Percentiles rank a stretch among this genome's conserved stretches.
These are phyloP conservation scores for Invenusta paracnida DNA, from an alignment of 2,888 invertebrate species.

Conservation along the genomic window DNA sequence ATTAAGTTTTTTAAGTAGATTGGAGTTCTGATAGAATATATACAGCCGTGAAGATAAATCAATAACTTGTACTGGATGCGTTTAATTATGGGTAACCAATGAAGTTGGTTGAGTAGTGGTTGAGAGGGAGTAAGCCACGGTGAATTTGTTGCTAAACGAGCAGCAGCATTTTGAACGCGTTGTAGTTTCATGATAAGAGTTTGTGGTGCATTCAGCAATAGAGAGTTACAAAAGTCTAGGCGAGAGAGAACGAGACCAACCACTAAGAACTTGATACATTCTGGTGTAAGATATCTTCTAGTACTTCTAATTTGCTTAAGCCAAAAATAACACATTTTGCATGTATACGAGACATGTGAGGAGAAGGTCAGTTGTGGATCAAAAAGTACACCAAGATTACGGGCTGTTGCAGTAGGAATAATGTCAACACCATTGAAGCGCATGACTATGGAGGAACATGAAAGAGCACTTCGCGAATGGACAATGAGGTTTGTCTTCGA, in stretches of 20 bases:
- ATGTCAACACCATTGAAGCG: too few relatives aligned
- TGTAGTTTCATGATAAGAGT: neutral
- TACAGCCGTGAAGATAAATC: neutral
- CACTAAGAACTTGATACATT: neutral
- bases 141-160: neutral
- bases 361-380: too few relatives aligned
- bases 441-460: too few relatives aligned
- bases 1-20: neutral
- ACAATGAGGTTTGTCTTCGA: too few relatives aligned
- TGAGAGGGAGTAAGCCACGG: neutral
- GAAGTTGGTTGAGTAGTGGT: constrained; percentile 3
- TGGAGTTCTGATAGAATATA: neutral
- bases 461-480: too few relatives aligned
- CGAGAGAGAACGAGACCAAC: neutral
- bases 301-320: neutral
- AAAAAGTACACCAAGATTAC: too few relatives aligned
- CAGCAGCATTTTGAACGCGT: neutral
- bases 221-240: neutral
- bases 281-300: neutral
- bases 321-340: neutral
- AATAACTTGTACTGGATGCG: constrained; percentile 7
- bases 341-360: neutral
- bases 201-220: neutral
- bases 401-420: too few relatives aligned
- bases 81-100: neutral